Evolutionary conservation across 2,888 invertebrate genomes (phyloP).

Genomic region (Acrocyrtus sp.): DNA sequence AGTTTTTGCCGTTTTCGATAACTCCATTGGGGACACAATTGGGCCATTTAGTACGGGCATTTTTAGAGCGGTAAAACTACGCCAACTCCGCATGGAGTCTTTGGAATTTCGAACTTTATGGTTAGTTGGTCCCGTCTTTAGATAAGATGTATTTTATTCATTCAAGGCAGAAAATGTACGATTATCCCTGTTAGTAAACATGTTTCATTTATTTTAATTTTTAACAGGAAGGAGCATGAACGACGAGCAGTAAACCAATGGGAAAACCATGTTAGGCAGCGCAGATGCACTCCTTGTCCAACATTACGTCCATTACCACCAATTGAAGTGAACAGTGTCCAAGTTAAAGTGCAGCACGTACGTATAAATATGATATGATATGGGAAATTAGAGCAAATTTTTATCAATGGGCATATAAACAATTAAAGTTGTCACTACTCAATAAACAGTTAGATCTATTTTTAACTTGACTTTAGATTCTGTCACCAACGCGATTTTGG

Average conservation of each 20-base stretch:
- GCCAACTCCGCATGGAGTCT: slow-evolving; percentile 68
- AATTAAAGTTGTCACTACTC: too few relatives aligned
- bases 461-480: slow-evolving; percentile 42
- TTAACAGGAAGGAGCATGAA: slow-evolving; percentile 37
- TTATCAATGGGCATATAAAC: too few relatives aligned
- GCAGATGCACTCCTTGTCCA: slow-evolving; percentile 66
- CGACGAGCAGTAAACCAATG: slow-evolving; percentile 53
- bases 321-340: slow-evolving; percentile 72
- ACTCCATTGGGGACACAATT: slow-evolving; percentile 53
- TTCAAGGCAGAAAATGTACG: neutral
- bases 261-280: slow-evolving; percentile 64
- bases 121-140: too few relatives aligned
- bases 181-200: neutral
- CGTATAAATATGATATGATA: too few relatives aligned
- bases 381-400: too few relatives aligned
- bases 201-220: neutral
- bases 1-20: slow-evolving; percentile 56
- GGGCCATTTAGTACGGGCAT: slow-evolving; percentile 67
- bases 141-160: slow-evolving; percentile 4
- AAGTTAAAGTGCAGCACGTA: slow-evolving; percentile 72
- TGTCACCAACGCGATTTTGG: slow-evolving; percentile 60
- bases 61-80: slow-evolving; percentile 78
- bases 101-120: slow-evolving; percentile 70
- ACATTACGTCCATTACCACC: slow-evolving; percentile 70
- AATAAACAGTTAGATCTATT: too few relatives aligned